Conservation (phyloP, 2,888 invertebrate genomes). For the Litoditis marina region DNA sequence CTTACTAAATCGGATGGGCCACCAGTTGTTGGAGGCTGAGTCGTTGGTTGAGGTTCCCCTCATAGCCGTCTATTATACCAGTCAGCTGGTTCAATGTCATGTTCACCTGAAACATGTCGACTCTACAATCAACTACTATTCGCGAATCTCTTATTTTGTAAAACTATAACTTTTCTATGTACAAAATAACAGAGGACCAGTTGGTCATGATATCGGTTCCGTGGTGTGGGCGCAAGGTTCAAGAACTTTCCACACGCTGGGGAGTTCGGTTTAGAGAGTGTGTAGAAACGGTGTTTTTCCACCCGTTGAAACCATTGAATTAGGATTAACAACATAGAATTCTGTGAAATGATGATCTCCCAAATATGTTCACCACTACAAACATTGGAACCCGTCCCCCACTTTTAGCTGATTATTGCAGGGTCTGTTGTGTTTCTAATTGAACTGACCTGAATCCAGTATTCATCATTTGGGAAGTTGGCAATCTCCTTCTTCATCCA, state of each 20-base stretch:
- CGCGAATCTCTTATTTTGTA: no score
- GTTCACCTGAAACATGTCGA: slow-evolving; percentile 28
- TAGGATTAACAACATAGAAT: no score
- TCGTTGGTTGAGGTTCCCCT: slow-evolving; percentile 26
- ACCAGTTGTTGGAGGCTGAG: slow-evolving; percentile 29
- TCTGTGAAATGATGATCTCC: background rate
- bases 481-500: slow-evolving; percentile 52
- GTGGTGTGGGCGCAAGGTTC: no score
- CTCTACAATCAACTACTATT: background rate
- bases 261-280: no score
- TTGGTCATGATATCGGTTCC: no score
- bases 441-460: slow-evolving; percentile 52
- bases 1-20: slow-evolving; percentile 52
- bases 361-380: background rate
- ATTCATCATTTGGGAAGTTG: slow-evolving; percentile 49
- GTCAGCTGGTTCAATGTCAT: slow-evolving; percentile 39
- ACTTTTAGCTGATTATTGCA: no score
- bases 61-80: slow-evolving; percentile 46
- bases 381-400: no score
- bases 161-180: no score
- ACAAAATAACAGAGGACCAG: background rate
- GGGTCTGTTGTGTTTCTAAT: background rate
- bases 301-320: no score
- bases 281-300: no score
- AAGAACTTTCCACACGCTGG: no score